Conservation (phyloP, 2,797 vertebrate species). For the Lophotriccus pileatus region DNA sequence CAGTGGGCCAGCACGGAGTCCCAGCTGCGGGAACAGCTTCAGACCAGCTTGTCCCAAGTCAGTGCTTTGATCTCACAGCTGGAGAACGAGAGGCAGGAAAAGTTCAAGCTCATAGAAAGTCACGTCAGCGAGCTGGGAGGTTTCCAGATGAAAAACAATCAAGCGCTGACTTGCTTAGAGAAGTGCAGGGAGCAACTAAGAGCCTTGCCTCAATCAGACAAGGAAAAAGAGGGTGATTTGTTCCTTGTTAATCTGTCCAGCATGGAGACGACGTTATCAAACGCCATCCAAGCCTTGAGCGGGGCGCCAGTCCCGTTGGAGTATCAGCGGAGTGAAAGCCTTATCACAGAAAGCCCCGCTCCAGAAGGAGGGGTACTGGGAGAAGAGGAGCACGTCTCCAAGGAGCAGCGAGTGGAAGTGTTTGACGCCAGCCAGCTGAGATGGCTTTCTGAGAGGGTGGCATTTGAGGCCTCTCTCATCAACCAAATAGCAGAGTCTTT, state of each 20-base stretch:
- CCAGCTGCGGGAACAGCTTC: slow-evolving; percentile 76
- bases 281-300: slow-evolving; percentile 51
- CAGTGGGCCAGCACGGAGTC: slow-evolving; percentile 80
- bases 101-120: slow-evolving; percentile 72
- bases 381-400: neutral
- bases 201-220: slow-evolving; percentile 72
- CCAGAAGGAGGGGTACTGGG: neutral
- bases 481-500: slow-evolving; percentile 88
- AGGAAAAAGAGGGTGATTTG: slow-evolving; percentile 57
- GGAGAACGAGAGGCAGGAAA: slow-evolving; percentile 78
- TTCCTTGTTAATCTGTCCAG: slow-evolving; percentile 43
- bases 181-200: slow-evolving; percentile 83
- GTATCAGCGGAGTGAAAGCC: neutral
- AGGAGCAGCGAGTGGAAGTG: slow-evolving; percentile 52
- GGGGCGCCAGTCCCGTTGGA: neutral
- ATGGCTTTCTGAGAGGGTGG: slow-evolving; percentile 84
- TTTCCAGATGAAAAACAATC: slow-evolving; percentile 78
- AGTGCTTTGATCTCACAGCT: slow-evolving; percentile 80
- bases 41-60: slow-evolving; percentile 76
- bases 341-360: neutral
- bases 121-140: slow-evolving; percentile 67
- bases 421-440: slow-evolving; percentile 75
- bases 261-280: slow-evolving; percentile 59
- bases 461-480: slow-evolving; percentile 88
- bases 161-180: slow-evolving; percentile 85